These are phyloP conservation scores for Eptesicus fuscus DNA, from an alignment of 2,113 vertebrate genomes.

Conservation along the genomic window DNA sequence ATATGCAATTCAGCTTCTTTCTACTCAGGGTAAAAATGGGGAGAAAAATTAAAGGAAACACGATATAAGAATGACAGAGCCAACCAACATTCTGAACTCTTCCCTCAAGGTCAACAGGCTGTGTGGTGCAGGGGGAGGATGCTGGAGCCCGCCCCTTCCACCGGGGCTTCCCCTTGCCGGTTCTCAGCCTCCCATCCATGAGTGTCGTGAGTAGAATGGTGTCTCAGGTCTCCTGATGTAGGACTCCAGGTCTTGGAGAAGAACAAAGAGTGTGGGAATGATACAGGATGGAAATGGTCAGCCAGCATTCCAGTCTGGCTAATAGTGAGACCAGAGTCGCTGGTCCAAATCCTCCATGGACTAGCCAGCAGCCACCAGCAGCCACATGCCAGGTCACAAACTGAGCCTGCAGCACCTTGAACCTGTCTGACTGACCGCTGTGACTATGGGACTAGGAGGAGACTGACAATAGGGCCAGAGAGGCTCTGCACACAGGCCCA, in stretches of 20 bases:
- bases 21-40: not conserved
- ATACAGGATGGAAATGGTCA: not conserved
- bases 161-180: not conserved
- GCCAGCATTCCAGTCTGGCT: not conserved
- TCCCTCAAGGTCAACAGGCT: not conserved
- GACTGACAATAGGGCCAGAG: not conserved
- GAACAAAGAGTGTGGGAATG: not conserved
- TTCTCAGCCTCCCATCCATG: not conserved
- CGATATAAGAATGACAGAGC: not conserved
- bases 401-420: not conserved
- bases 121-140: rapidly evolving
- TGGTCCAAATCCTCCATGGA: not conserved
- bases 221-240: not conserved
- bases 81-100: not conserved
- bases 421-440: not conserved
- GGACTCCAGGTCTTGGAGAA: not conserved
- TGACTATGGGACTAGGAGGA: not conserved
- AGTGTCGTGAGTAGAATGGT: not conserved
- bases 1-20: not conserved
- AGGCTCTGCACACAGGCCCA: not conserved
- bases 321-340: not conserved
- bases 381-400: not conserved
- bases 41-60: not conserved
- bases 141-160: not conserved
- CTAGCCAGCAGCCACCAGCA: not conserved